Conservation (phyloP, 2,797 vertebrate genomes). For the Okamejei kenojei region DNA sequence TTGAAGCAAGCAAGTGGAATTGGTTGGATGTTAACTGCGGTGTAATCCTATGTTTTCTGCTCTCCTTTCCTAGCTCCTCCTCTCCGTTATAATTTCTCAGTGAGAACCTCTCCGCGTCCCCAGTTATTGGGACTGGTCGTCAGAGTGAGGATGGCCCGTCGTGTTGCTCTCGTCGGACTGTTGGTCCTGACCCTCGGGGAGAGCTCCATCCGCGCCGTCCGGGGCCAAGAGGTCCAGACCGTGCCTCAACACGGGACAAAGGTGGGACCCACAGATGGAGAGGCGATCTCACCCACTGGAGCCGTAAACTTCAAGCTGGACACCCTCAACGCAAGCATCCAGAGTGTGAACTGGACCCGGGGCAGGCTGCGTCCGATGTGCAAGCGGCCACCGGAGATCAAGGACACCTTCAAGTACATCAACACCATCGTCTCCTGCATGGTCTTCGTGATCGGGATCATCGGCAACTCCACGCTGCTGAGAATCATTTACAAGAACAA, state of each 20-base stretch:
- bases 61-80: neutral
- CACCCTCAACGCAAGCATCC: constrained; percentile 19
- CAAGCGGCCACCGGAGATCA: constrained; percentile 59
- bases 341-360: constrained; percentile 43
- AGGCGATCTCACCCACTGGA: neutral
- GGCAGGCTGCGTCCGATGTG: constrained; percentile 59
- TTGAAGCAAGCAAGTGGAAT: neutral
- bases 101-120: neutral
- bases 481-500: constrained; percentile 84
- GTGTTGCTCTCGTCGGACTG: neutral
- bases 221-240: constrained; percentile 44
- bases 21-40: neutral
- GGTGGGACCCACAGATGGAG: constrained; percentile 39
- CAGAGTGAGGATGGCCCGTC: neutral
- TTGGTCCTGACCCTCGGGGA: neutral
- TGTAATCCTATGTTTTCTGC: neutral
- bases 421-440: constrained; percentile 72
- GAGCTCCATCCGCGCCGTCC: neutral
- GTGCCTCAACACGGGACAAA: constrained; percentile 51
- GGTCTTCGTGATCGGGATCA: constrained; percentile 77
- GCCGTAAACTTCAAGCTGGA: constrained; percentile 17
- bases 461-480: constrained; percentile 77
- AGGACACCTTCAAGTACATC: constrained; percentile 77
- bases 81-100: neutral
- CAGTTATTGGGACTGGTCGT: neutral